phyloP scores from a whole-genome alignment of 1,140 invertebrate species.

The Heliconius congener region DNA sequence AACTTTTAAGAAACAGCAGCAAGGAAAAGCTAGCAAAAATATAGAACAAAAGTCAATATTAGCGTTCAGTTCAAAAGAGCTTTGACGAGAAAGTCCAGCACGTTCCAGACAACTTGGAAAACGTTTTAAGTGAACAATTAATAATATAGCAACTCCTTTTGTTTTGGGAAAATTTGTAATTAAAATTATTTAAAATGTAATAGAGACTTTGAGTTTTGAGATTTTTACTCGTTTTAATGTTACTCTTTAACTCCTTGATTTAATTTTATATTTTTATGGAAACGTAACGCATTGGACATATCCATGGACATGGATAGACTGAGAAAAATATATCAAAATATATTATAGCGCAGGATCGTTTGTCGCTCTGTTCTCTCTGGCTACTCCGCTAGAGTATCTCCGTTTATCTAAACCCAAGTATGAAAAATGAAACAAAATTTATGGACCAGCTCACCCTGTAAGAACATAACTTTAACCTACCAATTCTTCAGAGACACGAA shows the following conservation, averaged over 20 bases:
- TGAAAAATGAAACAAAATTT: no score
- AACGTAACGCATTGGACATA: no score
- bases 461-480: no score
- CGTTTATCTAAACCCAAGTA: no score
- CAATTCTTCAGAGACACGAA: neutral
- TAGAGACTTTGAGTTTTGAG: neutral
- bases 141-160: neutral
- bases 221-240: neutral
- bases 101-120: neutral
- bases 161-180: neutral
- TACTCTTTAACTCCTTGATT: neutral
- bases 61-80: slow-evolving; percentile 11
- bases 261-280: no score
- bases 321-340: no score
- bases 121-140: slow-evolving; percentile 4
- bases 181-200: neutral
- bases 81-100: neutral
- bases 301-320: no score
- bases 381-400: no score
- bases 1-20: neutral
- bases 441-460: no score
- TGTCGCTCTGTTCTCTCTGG: no score
- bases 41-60: slow-evolving; percentile 8
- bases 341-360: no score
- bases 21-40: neutral